Base-by-base conservation (phyloP, 1,140 invertebrate genomes). In the Formica selysi region DNA sequence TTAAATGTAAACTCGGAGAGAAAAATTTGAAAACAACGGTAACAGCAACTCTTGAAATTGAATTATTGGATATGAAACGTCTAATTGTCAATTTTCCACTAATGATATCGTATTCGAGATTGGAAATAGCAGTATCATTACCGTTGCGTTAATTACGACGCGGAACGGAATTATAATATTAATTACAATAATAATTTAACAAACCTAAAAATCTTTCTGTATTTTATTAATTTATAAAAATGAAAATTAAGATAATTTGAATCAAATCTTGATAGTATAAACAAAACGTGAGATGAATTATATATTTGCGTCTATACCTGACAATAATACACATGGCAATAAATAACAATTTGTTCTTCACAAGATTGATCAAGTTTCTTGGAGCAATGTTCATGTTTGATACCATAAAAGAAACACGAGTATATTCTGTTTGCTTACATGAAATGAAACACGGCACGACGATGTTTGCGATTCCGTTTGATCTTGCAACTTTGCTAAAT, bases 401-500 rank as follows among this genome's bases (percentile, higher is more conserved):
- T 36, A 22, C n/a, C n/a, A 22, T 13, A 51, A 51, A 22, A 64
- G 44, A 54, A 29, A 10, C 41, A 32, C 29, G 19, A 32, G 41
- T 48, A 44, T 19, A 22, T 22, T 78, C 71, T 78, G 41, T 48
- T 65, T 76, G 71, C 41, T 38, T 51, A 76, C 57, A 44, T 26
- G 81, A 54, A 54, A 76, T 76, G 70, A 62, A 62, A 54, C 68
- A 51, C 41, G 57, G 48, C 32, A 41, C 11, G 36, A 51, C 32
- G 59, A 73, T 78, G 22, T 22, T 22, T 22, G 22, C 22, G 22
- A 22, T 51, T n/a, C n/a, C n/a, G n/a, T n/a, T 51, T 85, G 73
- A 76, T 85, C 71, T 85, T 65, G 73, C 10, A 44, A 26, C 79
- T 83, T 68, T 22, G 74, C 61, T 48, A n/a, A 41, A 22, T 10